Percentiles rank a stretch among this genome's conserved stretches.
Evolutionary conservation across 2,113 vertebrate species (phyloP).

Genomic region (Alosa alosa): DNA sequence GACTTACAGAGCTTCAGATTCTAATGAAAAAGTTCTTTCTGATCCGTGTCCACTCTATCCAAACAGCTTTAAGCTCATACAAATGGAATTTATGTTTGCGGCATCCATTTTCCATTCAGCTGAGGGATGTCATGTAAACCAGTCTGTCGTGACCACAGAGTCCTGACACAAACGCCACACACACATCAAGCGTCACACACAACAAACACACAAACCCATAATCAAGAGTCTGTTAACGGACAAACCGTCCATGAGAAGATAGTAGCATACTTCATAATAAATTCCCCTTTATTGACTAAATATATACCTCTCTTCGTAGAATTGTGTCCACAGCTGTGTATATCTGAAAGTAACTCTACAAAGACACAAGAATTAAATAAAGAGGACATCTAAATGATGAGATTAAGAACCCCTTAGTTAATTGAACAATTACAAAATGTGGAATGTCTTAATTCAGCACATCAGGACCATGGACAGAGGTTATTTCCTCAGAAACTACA

Average conservation of each 20-base stretch:
- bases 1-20: not conserved
- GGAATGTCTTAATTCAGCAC: not conserved
- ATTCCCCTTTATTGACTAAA: not conserved
- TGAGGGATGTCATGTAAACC: not conserved
- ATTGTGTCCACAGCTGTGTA: not conserved
- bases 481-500: conserved; percentile 6
- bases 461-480: conserved; percentile 57
- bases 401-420: not conserved
- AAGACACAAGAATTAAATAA: not conserved
- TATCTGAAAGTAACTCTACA: not conserved
- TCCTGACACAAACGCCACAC: not conserved
- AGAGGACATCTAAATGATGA: not conserved
- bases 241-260: not conserved
- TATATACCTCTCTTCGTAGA: not conserved
- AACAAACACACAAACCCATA: not conserved
- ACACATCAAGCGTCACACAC: not conserved
- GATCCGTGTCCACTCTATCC: conserved; percentile 35
- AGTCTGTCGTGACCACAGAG: not conserved
- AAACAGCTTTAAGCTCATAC: conserved; percentile 27
- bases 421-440: not conserved
- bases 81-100: conserved; percentile 18
- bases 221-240: not conserved
- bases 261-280: not conserved
- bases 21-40: conserved; percentile 33
- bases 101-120: not conserved